Evolutionary conservation across 2,888 invertebrate species (phyloP), one percentile per base, ranked within the genome.

Genomic region (Esperia sulphurella): DNA sequence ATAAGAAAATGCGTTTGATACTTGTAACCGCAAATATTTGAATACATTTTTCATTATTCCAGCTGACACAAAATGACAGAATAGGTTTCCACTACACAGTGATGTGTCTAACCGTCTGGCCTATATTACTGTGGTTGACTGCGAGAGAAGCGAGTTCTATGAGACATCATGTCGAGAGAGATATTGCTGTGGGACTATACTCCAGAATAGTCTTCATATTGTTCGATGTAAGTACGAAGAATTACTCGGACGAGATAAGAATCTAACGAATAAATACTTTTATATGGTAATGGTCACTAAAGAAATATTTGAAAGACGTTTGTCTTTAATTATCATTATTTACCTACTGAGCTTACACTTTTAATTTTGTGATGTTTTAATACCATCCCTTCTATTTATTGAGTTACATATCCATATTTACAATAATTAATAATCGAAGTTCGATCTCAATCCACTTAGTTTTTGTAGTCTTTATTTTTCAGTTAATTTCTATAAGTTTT

Each of bases 41-140:
- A 21, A 3, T 21, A 21, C 21, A 21, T 5, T 10, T 28, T 31
- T 31, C 10, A 29, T 41, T 7, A 47, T 45, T 54, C 1, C 93
- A 95, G 83, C 71, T 95, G 44, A 91, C 91, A 38, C 91, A 94
- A 62, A 94, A 95, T 75, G 95, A 95, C 74, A 91, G 97, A 49
- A 77, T 96, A 50, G 97, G 97, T n/a, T 96, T 95, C 75, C 96
- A 97, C 75, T 96, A 96, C 76, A 91, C 94, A 21, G 93, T 95
- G 53, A 92, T 96, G 91, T 94, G 94, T 42, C 71, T 98, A 38
- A 91, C 93, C 3, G 91, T 92, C 41, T 95, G 96, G 95, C 97
- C 97, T 0, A 75, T 96, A 8, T 75, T 95, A 30, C 83, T 95
- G 64, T 89, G 94, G 64, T 82, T 93, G 52, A 90, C 92, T 14